A percentile compares a stretch with the other conserved stretches of the same genome.
Conservation (phyloP, 2,113 vertebrate species). For the Heterotilapia buettikoferi region DNA sequence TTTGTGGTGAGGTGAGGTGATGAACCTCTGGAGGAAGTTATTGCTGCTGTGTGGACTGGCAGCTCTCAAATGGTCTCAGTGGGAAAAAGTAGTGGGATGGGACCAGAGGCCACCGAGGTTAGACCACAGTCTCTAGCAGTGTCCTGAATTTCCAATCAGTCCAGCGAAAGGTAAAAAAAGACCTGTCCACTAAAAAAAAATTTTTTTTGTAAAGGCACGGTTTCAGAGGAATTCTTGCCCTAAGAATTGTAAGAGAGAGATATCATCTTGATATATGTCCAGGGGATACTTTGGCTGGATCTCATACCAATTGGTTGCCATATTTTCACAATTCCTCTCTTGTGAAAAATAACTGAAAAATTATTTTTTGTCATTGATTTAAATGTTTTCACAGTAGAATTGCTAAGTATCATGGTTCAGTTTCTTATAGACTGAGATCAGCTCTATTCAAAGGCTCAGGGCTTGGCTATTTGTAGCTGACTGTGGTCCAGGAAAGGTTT, state of each 20-base stretch:
- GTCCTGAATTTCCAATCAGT: background rate
- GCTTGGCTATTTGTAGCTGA: rapidly evolving
- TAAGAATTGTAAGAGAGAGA: rapidly evolving
- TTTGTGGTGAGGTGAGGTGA: background rate
- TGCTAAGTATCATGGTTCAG: background rate
- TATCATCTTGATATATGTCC: background rate
- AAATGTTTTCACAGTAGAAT: background rate
- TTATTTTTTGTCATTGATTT: rapidly evolving
- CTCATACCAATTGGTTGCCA: background rate
- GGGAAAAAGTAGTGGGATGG: background rate
- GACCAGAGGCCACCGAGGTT: background rate
- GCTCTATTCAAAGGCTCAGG: background rate
- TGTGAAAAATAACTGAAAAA: background rate
- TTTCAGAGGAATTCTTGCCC: rapidly evolving
- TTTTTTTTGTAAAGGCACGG: rapidly evolving
- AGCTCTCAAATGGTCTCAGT: background rate
- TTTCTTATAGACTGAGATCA: background rate
- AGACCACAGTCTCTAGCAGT: background rate
- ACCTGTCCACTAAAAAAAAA: background rate
- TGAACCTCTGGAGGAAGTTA: background rate
- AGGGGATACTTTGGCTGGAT: background rate
- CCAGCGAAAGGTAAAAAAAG: background rate
- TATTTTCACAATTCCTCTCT: background rate
- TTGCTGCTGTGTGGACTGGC: background rate
- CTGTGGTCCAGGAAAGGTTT: background rate